Evolutionary conservation across 2,113 vertebrate genomes (phyloP).

Genomic region (Brienomyrus longianalis): DNA sequence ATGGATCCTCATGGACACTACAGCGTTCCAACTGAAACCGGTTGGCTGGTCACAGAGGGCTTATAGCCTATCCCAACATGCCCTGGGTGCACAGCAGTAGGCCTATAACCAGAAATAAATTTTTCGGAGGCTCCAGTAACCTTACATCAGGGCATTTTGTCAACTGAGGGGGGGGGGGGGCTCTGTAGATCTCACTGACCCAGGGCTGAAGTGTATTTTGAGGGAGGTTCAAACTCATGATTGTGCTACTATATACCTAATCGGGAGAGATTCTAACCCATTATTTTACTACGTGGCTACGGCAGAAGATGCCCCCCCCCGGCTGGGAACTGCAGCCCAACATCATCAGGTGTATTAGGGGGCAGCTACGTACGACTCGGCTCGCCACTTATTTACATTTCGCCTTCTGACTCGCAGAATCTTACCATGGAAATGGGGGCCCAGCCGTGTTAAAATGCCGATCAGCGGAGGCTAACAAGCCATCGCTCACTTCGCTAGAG

Average conservation of each 20-base stretch:
- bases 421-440: too few relatives aligned
- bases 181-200: not conserved
- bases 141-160: not conserved
- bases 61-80: not conserved
- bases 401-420: not conserved
- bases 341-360: not conserved
- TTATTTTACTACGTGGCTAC: not conserved
- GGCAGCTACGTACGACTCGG: not conserved
- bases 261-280: not conserved
- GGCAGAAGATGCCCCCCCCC: not conserved
- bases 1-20: not conserved
- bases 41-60: not conserved
- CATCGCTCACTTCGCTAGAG: not conserved
- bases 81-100: not conserved
- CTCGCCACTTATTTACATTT: not conserved
- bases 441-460: not conserved
- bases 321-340: not conserved
- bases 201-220: not conserved
- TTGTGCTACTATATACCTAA: not conserved
- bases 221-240: not conserved
- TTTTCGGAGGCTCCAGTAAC: not conserved
- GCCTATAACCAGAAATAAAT: not conserved
- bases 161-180: not conserved
- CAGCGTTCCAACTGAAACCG: not conserved
- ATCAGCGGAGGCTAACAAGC: too few relatives aligned